phyloP scores from a whole-genome alignment of 2,113 vertebrate genomes.

The Ophthalmolycus amberensis region DNA sequence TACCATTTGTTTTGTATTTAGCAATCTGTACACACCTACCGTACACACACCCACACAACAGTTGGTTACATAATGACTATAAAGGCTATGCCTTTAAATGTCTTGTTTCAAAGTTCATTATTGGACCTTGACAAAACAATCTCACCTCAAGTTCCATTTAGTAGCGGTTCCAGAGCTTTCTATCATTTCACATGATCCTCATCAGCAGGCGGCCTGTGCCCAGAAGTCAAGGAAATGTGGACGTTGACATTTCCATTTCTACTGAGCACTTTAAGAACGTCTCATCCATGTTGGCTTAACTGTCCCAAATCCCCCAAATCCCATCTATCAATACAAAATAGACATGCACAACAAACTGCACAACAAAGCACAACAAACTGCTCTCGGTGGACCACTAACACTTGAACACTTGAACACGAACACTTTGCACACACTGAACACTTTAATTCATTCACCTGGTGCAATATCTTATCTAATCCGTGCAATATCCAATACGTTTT shows the following conservation, averaged over 20 bases:
- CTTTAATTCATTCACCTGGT: no score
- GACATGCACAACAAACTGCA: no score
- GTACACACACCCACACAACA: neutral
- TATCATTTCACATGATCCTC: conserved; percentile 5
- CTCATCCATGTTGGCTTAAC: neutral
- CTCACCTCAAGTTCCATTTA: neutral
- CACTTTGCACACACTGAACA: no score
- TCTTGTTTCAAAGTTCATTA: neutral
- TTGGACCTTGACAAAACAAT: neutral
- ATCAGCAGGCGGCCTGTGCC: neutral
- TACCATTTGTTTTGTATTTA: neutral
- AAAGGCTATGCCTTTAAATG: neutral
- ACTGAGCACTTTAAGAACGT: neutral
- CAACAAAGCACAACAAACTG: no score
- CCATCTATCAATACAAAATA: neutral
- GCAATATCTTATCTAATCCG: no score
- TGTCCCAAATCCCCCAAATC: neutral
- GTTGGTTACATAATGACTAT: conserved; percentile 7
- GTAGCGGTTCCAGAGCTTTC: neutral
- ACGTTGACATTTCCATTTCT: neutral
- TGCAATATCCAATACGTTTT: no score
- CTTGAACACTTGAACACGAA: no score
- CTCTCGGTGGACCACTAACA: no score
- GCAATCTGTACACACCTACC: neutral
- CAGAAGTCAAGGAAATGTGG: neutral